These are phyloP conservation scores for Spodoptera litura DNA, from an alignment of 1,140 invertebrate species.

Conservation along the genomic window DNA sequence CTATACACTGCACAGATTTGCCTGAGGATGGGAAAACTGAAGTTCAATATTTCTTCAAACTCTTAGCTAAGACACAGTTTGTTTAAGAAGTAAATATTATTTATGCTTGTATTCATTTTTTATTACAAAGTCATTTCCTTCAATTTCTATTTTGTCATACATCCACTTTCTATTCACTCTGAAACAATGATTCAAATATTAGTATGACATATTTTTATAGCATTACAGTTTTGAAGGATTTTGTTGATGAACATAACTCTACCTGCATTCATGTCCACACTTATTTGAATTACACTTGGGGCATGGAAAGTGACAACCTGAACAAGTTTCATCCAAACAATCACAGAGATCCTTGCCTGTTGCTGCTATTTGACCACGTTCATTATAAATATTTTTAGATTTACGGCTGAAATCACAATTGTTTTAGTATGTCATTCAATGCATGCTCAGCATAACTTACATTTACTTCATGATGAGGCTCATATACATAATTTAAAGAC, in stretches of 20 bases:
- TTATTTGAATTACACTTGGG: slow-evolving; percentile 88
- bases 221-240: too few species aligned
- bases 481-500: not conserved
- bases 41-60: slow-evolving; percentile 93
- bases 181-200: slow-evolving; percentile 58
- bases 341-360: slow-evolving; percentile 92
- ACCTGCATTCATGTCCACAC: slow-evolving; percentile 85
- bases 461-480: too few species aligned
- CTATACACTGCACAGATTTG: slow-evolving; percentile 87
- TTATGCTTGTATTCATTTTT: slow-evolving; percentile 78
- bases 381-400: slow-evolving; percentile 77
- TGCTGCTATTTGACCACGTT: slow-evolving; percentile 74
- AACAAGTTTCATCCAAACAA: slow-evolving; percentile 90
- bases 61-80: slow-evolving; percentile 81
- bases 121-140: slow-evolving; percentile 82
- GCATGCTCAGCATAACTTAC: too few species aligned
- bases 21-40: slow-evolving; percentile 94
- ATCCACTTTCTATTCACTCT: slow-evolving; percentile 85
- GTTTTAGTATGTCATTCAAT: not conserved
- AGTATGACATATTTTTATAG: not conserved
- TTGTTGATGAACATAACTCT: slow-evolving; percentile 18
- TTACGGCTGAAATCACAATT: slow-evolving; percentile 66
- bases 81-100: slow-evolving; percentile 43
- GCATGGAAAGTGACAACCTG: slow-evolving; percentile 94
- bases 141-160: slow-evolving; percentile 85